Conservation (phyloP, 2,113 vertebrate genomes). For the Sapayoa aenigma region DNA sequence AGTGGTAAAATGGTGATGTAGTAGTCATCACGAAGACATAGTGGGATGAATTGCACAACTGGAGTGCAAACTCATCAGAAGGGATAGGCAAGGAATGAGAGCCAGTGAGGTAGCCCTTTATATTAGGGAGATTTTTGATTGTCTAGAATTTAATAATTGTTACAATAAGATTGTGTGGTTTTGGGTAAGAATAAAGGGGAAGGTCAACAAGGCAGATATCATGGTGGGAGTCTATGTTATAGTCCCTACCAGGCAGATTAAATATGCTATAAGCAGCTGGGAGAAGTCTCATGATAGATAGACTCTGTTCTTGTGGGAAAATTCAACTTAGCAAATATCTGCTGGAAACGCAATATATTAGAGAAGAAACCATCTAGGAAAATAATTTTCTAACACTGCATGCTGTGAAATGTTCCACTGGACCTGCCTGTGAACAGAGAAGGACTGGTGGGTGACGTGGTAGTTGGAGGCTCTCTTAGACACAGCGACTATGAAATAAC, state of each 20-base stretch:
- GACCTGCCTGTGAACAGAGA: not conserved
- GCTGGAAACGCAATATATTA: not conserved
- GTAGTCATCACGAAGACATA: not conserved
- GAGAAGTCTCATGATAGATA: not conserved
- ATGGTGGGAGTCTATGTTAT: not conserved
- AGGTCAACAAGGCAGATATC: not conserved
- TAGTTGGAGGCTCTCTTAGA: not conserved
- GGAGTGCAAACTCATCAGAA: not conserved
- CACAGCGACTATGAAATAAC: not conserved
- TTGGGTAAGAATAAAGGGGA: not conserved
- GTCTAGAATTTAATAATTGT: not conserved
- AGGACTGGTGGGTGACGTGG: not conserved
- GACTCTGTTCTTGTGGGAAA: not conserved
- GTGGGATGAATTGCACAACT: not conserved
- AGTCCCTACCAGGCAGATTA: not conserved
- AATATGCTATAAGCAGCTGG: not conserved
- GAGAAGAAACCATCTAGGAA: not conserved
- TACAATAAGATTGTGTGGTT: not conserved
- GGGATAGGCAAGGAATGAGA: not conserved
- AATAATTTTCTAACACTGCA: not conserved
- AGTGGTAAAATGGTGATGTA: fast-evolving
- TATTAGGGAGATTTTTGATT: not conserved
- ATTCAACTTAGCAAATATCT: not conserved
- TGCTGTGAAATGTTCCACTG: not conserved
- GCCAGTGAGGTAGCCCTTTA: not conserved